Evolutionary conservation across 2,797 vertebrate genomes (phyloP).

Genomic region (Clarias fuscus): DNA sequence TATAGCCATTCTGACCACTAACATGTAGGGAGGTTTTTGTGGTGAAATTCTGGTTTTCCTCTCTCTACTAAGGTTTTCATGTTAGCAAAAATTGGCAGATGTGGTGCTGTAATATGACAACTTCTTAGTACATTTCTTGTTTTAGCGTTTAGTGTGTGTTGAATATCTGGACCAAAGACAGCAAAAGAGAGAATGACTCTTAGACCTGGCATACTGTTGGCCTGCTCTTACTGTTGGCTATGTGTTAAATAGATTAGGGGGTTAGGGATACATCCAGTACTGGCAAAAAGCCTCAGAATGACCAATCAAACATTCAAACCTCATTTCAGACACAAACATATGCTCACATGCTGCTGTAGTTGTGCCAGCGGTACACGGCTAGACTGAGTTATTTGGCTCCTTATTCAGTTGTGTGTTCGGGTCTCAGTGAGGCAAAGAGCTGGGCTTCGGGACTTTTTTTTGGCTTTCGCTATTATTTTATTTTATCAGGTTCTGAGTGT

Average conservation of each 20-base stretch:
- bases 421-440: slow-evolving; percentile 32
- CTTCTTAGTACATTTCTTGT: background rate
- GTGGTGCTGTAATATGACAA: background rate
- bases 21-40: background rate
- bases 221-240: slow-evolving; percentile 57
- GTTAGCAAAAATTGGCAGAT: background rate
- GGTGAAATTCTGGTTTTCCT: slow-evolving; percentile 16
- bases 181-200: slow-evolving; percentile 14
- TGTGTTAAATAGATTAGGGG: slow-evolving; percentile 80
- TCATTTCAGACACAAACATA: slow-evolving; percentile 55
- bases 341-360: slow-evolving; percentile 35
- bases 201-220: slow-evolving; percentile 44
- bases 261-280: slow-evolving; percentile 65
- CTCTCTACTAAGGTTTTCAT: slow-evolving; percentile 9
- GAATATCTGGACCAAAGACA: slow-evolving; percentile 33
- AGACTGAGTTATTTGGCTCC: slow-evolving; percentile 66
- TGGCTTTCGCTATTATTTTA: slow-evolving; percentile 19
- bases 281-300: slow-evolving; percentile 71
- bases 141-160: background rate
- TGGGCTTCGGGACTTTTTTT: slow-evolving; percentile 21
- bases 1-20: background rate
- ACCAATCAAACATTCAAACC: slow-evolving; percentile 65
- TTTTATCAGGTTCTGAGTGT: slow-evolving; percentile 26
- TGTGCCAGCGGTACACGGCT: slow-evolving; percentile 39
- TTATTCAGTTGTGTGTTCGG: slow-evolving; percentile 20